Base-by-base conservation (phyloP, 1,140 invertebrate species). In the Rhysida immarginata region DNA sequence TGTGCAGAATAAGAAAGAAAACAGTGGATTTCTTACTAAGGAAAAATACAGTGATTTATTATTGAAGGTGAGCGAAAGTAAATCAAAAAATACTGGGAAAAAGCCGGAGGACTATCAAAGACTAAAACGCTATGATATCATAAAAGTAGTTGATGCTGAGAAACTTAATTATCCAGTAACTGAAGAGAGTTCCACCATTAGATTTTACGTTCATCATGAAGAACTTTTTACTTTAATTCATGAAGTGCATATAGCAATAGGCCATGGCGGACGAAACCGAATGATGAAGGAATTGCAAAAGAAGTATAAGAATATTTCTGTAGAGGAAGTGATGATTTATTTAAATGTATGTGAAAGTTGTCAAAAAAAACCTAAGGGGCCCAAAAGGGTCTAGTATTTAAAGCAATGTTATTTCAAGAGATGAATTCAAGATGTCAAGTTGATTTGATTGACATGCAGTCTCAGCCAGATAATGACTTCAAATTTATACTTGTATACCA, bases 191-290 rank as follows among this genome's bases (percentile, higher is more conserved):
- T 3, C 25, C 23, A 43, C 2, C 20, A 27, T 49, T 35, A 52
- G 27, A 42, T 41, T n/a, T 24, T 59, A 53, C 43, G 52, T 59
- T 21, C 20, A 57, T 29, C 24, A 26, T 44, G 48, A 58, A 26
- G 48, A 60, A 53, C 23, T 60, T 24, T 58, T 58, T 26, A 46
- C 53, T 13, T 51, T 55, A 46, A 25, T 60, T 14, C 24, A 55
- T 58, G 43, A 8, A 2, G 35, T 21, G 25, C 59, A 58, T 41
- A 20, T 41, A 25, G 45, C 49, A 24, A 42, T 58, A n/a, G 43
- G 43, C 26, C 53, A 58, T 26, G 46, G 42, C 26, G 56, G 45
- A 27, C 54, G 56, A 48, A 26, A 60, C 42, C 50, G 26, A 35
- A 58, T 58, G 42, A 29, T 55, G 11, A 58, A 60, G 21, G 14